phyloP scores from a whole-genome alignment of 2,888 invertebrate genomes.

The Brachyopa scutellaris region DNA sequence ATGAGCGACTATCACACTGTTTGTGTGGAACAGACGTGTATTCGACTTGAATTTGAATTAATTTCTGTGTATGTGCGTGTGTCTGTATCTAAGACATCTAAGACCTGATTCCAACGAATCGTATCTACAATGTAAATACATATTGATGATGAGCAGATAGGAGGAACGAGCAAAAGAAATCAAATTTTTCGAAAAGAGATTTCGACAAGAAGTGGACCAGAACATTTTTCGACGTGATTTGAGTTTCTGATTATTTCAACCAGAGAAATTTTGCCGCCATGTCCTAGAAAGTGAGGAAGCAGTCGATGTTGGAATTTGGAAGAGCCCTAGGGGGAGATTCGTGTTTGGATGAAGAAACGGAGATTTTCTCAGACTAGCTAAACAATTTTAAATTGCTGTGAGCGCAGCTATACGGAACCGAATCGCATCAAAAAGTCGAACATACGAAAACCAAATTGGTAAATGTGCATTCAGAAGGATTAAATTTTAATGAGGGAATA shows the following conservation, averaged over 20 bases:
- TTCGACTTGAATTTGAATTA: slow-evolving; percentile 49
- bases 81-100: neutral
- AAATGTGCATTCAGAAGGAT: too few relatives aligned
- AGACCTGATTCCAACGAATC: neutral
- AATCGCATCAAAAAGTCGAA: too few relatives aligned
- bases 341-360: slow-evolving; percentile 1
- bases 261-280: neutral
- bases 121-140: slow-evolving; percentile 3
- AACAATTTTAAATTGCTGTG: slow-evolving; percentile 5
- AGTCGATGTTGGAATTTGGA: neutral
- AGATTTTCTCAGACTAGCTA: slow-evolving; percentile 1
- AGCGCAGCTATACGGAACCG: too few relatives aligned
- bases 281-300: neutral
- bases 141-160: slow-evolving; percentile 11
- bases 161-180: slow-evolving; percentile 8
- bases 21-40: slow-evolving; percentile 39
- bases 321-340: neutral
- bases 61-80: slow-evolving; percentile 6
- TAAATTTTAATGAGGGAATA: too few relatives aligned
- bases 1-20: slow-evolving; percentile 18
- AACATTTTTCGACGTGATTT: slow-evolving; percentile 57
- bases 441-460: too few relatives aligned
- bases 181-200: slow-evolving; percentile 31
- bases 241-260: slow-evolving; percentile 52
- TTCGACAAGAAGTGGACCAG: slow-evolving; percentile 49